Percentiles rank a stretch among this genome's conserved stretches.
Evolutionary conservation across 2,113 vertebrate genomes (phyloP).

Genomic region (Silurus meridionalis): DNA sequence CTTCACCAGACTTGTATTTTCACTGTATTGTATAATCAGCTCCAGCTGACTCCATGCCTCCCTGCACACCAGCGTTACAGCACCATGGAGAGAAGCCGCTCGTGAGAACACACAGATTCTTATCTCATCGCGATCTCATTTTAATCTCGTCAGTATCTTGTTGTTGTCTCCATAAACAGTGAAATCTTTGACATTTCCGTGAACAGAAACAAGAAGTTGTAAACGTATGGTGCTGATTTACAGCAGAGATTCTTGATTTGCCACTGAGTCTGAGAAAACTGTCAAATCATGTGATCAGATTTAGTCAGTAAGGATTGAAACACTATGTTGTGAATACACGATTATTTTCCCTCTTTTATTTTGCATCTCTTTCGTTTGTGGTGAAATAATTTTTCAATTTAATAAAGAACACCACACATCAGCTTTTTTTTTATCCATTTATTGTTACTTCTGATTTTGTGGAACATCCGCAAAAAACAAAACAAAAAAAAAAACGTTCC

Average conservation of each 20-base stretch:
- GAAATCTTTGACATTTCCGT: not conserved
- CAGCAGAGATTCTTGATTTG: not conserved
- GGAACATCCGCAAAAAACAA: not conserved
- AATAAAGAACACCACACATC: not conserved
- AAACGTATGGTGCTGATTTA: not conserved
- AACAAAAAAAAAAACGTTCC: too few species aligned
- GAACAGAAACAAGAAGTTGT: not conserved
- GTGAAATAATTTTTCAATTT: not conserved
- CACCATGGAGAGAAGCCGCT: slow-evolving; percentile 8
- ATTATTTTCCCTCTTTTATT: not conserved
- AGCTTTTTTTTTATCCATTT: not conserved
- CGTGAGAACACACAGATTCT: not conserved
- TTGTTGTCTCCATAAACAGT: not conserved
- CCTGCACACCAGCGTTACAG: slow-evolving; percentile 53
- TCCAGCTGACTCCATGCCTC: slow-evolving; percentile 55
- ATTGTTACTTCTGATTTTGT: not conserved
- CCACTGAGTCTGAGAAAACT: not conserved
- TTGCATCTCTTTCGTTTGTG: not conserved
- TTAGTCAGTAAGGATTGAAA: too few species aligned
- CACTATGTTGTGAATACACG: not conserved
- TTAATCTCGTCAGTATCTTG: too few species aligned
- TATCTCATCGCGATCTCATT: not conserved
- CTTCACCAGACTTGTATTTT: not conserved
- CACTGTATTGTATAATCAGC: slow-evolving; percentile 55
- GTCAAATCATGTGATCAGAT: too few species aligned